Conservation (phyloP, 2,113 vertebrate species). For the Phrynosoma blainvillii region DNA sequence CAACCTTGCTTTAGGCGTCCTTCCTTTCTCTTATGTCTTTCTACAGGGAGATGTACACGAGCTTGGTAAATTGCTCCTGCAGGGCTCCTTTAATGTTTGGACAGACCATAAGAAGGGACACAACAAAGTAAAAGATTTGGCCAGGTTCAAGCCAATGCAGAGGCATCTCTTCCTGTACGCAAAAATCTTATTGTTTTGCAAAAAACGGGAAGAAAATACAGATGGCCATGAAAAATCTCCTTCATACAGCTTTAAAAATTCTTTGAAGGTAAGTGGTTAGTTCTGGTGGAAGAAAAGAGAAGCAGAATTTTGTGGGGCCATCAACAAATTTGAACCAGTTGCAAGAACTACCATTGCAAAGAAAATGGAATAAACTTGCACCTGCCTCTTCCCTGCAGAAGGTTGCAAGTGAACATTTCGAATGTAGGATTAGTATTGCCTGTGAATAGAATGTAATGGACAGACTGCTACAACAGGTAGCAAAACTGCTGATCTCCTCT, state of each 20-base stretch:
- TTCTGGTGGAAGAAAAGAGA: not conserved
- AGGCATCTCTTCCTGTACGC: constrained; percentile 93
- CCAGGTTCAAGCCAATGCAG: constrained; percentile 95
- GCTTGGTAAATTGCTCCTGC: constrained; percentile 91
- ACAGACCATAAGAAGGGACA: constrained; percentile 93
- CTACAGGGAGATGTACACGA: constrained; percentile 86
- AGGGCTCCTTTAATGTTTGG: constrained; percentile 92
- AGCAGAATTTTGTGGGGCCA: not conserved
- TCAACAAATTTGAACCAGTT: not conserved
- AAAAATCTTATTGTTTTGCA: constrained; percentile 92
- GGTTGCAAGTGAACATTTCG: not conserved
- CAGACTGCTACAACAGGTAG: not conserved
- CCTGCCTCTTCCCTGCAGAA: not conserved
- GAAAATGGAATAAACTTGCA: not conserved
- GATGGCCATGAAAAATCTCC: constrained; percentile 89
- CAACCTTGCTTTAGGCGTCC: not conserved
- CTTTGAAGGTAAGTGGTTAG: constrained; percentile 83
- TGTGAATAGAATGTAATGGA: not conserved
- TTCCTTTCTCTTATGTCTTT: constrained; percentile 18
- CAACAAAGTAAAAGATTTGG: constrained; percentile 94
- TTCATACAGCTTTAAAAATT: constrained; percentile 94
- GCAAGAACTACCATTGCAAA: not conserved
- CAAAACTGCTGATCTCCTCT: not conserved
- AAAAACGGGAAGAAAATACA: constrained; percentile 88
- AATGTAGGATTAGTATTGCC: not conserved